A percentile compares a stretch with the other conserved stretches of the same genome.
Evolutionary conservation across 2,888 invertebrate genomes (phyloP).

Genomic region (Lathronympha strigana): DNA sequence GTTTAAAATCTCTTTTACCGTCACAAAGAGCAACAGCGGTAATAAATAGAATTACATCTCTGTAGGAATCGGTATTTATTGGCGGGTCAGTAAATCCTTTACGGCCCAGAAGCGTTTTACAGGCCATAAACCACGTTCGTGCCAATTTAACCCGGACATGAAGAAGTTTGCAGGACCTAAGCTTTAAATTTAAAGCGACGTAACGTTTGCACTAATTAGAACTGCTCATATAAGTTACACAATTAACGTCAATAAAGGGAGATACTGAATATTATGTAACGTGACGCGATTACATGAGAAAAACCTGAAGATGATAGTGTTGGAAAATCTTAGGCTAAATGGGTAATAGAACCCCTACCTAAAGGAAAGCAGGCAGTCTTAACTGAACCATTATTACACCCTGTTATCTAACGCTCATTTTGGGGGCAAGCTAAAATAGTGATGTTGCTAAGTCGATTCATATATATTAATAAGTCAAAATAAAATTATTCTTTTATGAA

Average conservation of each 20-base stretch:
- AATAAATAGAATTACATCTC: constrained; percentile 47
- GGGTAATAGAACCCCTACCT: no score
- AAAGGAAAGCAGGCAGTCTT: no score
- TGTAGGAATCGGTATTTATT: constrained; percentile 43
- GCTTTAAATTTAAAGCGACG: constrained; percentile 29
- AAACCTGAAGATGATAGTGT: not conserved
- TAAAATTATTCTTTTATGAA: no score
- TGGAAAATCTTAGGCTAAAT: no score
- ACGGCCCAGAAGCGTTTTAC: constrained; percentile 47
- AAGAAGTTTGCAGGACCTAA: constrained; percentile 43
- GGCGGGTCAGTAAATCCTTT: constrained; percentile 45
- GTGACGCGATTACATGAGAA: not conserved
- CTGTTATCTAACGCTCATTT: no score
- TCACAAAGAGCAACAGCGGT: constrained; percentile 27
- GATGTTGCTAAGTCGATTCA: no score
- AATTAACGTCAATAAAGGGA: not conserved
- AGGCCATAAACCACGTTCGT: constrained; percentile 49
- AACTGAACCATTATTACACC: no score
- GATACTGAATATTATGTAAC: not conserved
- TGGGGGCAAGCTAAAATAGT: no score
- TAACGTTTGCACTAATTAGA: constrained; percentile 23
- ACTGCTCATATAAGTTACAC: constrained; percentile 4
- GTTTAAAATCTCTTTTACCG: not conserved
- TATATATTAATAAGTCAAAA: no score
- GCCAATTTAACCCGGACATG: constrained; percentile 49